These are phyloP conservation scores for Apoda limacodes DNA, from an alignment of 2,888 invertebrate species.

Conservation along the genomic window DNA sequence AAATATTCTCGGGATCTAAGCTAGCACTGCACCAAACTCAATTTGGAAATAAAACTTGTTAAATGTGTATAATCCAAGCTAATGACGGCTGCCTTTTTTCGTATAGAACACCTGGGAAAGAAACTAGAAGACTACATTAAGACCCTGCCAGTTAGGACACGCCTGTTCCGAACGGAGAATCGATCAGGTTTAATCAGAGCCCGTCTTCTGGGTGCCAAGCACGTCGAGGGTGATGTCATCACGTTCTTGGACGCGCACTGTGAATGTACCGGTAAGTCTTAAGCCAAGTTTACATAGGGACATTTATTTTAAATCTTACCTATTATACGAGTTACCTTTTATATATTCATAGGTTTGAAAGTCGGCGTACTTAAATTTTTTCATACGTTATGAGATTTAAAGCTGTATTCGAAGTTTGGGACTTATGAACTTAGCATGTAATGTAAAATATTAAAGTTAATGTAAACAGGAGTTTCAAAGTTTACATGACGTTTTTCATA, in stretches of 20 bases:
- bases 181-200: slow-evolving; percentile 97
- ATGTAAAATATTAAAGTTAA: too few relatives aligned
- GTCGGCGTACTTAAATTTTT: not conserved
- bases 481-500: too few relatives aligned
- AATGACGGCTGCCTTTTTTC: slow-evolving; percentile 10
- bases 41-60: slow-evolving; percentile 6
- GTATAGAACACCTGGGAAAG: slow-evolving; percentile 86
- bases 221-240: slow-evolving; percentile 91
- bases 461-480: too few relatives aligned
- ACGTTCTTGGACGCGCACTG: slow-evolving; percentile 99
- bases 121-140: slow-evolving; percentile 91
- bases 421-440: too few relatives aligned
- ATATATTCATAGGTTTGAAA: not conserved
- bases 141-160: slow-evolving; percentile 86
- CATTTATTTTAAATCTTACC: too few relatives aligned
- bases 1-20: too few relatives aligned
- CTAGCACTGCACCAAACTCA: slow-evolving; percentile 13
- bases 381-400: not conserved
- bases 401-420: not conserved
- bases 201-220: slow-evolving; percentile 91
- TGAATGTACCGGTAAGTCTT: slow-evolving; percentile 83
- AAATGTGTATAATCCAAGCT: not conserved
- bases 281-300: not conserved
- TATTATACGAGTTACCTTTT: too few relatives aligned
- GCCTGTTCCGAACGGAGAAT: slow-evolving; percentile 89